Evolutionary conservation across 2,797 vertebrate genomes (phyloP).

Genomic region (Diglossa cyanea): DNA sequence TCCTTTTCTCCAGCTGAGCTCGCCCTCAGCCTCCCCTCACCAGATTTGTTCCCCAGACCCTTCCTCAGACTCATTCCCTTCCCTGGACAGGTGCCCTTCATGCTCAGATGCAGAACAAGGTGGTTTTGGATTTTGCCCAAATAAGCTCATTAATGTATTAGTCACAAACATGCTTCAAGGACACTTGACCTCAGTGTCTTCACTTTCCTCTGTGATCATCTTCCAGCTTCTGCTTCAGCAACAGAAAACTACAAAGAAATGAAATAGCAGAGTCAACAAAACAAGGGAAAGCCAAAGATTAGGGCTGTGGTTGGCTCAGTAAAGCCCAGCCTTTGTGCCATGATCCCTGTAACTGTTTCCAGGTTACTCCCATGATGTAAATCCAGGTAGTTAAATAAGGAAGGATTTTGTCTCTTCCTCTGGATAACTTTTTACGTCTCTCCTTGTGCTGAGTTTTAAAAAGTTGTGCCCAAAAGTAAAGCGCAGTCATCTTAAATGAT

Average conservation of each 20-base stretch:
- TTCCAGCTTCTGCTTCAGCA: slow-evolving; percentile 65
- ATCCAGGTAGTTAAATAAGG: not conserved
- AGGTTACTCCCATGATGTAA: slow-evolving; percentile 1
- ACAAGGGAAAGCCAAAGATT: slow-evolving; percentile 23
- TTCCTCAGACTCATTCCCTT: not conserved
- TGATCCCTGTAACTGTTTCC: not conserved
- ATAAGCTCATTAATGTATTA: slow-evolving; percentile 57
- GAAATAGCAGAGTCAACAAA: slow-evolving; percentile 49
- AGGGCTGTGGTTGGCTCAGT: not conserved
- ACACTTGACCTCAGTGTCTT: slow-evolving; percentile 62
- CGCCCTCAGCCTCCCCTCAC: not conserved
- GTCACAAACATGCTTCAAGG: slow-evolving; percentile 63
- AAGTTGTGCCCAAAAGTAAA: not conserved
- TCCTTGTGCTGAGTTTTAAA: not conserved
- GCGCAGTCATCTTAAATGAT: not conserved
- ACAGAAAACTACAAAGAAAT: slow-evolving; percentile 54
- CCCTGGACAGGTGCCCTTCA: not conserved
- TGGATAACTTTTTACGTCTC: not conserved
- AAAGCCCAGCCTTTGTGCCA: not conserved
- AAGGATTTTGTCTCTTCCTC: not conserved
- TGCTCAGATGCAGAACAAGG: slow-evolving; percentile 55
- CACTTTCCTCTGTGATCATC: slow-evolving; percentile 59
- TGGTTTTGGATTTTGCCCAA: slow-evolving; percentile 56
- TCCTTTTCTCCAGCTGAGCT: not conserved
- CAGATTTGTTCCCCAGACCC: not conserved